Base-by-base conservation (phyloP, 2,888 invertebrate genomes). In the Limnephilus marmoratus region DNA sequence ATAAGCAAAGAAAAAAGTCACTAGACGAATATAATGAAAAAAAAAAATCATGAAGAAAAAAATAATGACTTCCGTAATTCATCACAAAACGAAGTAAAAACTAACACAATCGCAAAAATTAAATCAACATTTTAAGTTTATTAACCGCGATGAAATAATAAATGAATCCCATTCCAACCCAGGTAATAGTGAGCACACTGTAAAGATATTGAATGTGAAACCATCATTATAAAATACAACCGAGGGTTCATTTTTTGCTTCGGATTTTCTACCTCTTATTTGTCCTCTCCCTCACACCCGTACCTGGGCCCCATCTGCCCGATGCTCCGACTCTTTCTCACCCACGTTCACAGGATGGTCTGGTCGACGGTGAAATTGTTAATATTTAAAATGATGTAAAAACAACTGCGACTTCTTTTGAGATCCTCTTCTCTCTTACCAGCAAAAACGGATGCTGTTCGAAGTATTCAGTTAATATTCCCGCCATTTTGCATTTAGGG, bases 221-320 rank as follows among this genome's bases (percentile, higher is more conserved):
- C 68, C 68, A 68, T 68, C 68, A 68, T 68, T 68, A 68, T 24
- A 68, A 68, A 68, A 68, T 68, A 68, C 68, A 68, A 68, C 68
- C 68, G 68, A 68, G 68, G 68, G 68, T 68, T 68, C 68, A 68
- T 68, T 68, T 68, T 68, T 68, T 68, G 68, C 68, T 68, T 68
- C n/a, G 53, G 15, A 3, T 18, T 68, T 68, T 68, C 24, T n/a
- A 68, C 68, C 68, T 68, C 68, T 7, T 7, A 68, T 68, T 9
- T 9, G 24, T 68, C 7, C 9, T 68, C 68, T 68, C 68, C 18
- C 24, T 68, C n/a, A 1, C n/a, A 68, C 68, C 9, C 68, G 24
- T 24, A 2, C 68, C 68, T n/a, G 68, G 24, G 24, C n/a, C 24
- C n/a, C 68, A n/a, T 68, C n/a, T 24, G 68, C 68, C 24, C 68